Evolutionary conservation across 2,888 invertebrate species (phyloP).

Genomic region (Pediacus dermestoides): DNA sequence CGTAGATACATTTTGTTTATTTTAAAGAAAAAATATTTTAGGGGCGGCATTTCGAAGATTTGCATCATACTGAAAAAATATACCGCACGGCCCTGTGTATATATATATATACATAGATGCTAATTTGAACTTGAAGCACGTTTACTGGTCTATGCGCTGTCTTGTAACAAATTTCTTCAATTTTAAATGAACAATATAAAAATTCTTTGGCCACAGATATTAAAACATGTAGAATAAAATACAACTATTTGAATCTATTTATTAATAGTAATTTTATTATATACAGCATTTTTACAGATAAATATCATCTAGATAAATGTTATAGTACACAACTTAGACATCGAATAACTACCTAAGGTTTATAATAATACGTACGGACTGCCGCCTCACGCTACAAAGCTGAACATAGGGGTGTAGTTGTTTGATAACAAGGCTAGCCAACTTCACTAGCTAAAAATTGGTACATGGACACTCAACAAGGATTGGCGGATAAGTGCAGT

Average conservation of each 20-base stretch:
- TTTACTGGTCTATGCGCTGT: no score
- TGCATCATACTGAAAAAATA: no score
- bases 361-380: constrained; percentile 35
- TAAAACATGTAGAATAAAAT: constrained; percentile 28
- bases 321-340: constrained; percentile 42
- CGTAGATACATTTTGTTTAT: no score
- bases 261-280: constrained; percentile 38
- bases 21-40: no score
- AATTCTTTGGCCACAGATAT: no score
- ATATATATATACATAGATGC: no score
- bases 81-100: no score
- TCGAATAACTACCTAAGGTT: constrained; percentile 31
- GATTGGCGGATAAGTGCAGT: constrained; percentile 27
- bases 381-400: constrained; percentile 33
- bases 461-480: constrained; percentile 20
- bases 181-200: no score
- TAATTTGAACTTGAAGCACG: no score
- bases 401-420: constrained; percentile 20
- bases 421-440: constrained; percentile 1
- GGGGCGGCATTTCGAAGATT: no score
- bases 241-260: constrained; percentile 37
- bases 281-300: constrained; percentile 43
- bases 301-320: constrained; percentile 41
- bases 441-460: constrained; percentile 4
- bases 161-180: no score